Base-by-base conservation (phyloP, 2,113 vertebrate genomes). In the Planiliza haematocheilus region DNA sequence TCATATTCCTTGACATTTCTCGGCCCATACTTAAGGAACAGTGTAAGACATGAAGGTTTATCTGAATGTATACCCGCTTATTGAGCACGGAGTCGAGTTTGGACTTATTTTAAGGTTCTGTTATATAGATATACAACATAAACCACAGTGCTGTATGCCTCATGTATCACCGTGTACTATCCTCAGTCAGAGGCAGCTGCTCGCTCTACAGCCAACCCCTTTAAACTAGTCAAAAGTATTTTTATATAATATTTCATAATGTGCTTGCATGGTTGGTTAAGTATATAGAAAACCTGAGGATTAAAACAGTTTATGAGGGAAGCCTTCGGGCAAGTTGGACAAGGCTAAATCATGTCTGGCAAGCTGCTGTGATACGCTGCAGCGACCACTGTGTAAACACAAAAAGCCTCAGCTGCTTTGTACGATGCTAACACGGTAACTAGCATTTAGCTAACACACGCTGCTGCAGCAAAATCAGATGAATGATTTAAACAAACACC, bases 261-360 rank as follows among this genome's bases (percentile, higher is more conserved):
- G n/a, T 36, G 50, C 36, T 66, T 55, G 39, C 1, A 52, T 43
- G 38, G 62, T 52, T 21, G 17, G 14, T 46, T 30, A 36, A 79
- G 24, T 48, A 61, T 20, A 50, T 59, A 52, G 38, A 66, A 70
- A 81, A 82, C 85, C 87, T 89, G 85, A 84, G 82, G 62, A 68
- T 82, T 60, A 77, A 50, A 63, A 67, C 59, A 77, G 61, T 38
- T 75, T 55, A 50, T 74, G 74, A 20, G 52, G 49, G 56, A 46
- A 42, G 24, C 56, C 57, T 82, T 48, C 53, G 34, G 59, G 58
- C 58, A 71, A 39, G 37, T 64, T 60, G 18, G 42, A 18, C 18
- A 9, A 48, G 46, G 58, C 34, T 24, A n/a, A n/a, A n/a, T 13
- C 51, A 14, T 46, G 41, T 57, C 37, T 43, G 56, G 48, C 45